Base-by-base conservation (phyloP, 2,797 vertebrate genomes). In the Aplochiton taeniatus region DNA sequence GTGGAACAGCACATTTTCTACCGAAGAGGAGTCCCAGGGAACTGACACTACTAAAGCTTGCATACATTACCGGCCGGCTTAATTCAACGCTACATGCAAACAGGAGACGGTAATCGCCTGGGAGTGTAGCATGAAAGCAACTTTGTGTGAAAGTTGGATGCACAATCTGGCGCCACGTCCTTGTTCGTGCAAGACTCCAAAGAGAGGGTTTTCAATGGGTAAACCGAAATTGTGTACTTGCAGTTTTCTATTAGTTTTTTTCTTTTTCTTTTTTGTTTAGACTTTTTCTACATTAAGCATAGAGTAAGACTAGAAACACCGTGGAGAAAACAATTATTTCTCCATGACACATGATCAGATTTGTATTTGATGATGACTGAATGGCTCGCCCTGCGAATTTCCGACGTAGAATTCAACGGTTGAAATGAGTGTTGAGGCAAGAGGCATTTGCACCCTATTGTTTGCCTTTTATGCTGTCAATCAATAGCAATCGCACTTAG, bases 1-100 rank as follows among this genome's bases (percentile, higher is more conserved):
- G 76, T 64, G 73, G 63, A 76, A 75, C 70, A 68, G 75, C 81
- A 78, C 81, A 74, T 87, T 87, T 81, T 72, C 74, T 75, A 77
- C 79, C 77, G 78, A 62, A 70, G 80, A 77, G 74, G 70, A 70
- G 72, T 85, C 78, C 74, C 76, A 31, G 50, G 77, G 75, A 65
- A 69, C 73, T 65, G 61, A 69, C 64, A 55, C 72, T 53, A 51
- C 78, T 70, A 65, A 81, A 70, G 70, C 74, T 78, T 80, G 81
- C 76, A 76, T 82, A 81, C 52, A 76, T 85, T 85, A 84, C 63
- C 78, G 75, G 45, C 51, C n/a, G 41, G 14, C 60, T 73, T 78
- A 69, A 73, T 75, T 72, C 68, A 61, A 59, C 14, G 60, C 19
- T 65, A 72, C 68, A 73, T 62, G 72, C 71, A 73, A 71, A 77